phyloP scores from a whole-genome alignment of 2,797 vertebrate species.

The Buceros bicornis region DNA sequence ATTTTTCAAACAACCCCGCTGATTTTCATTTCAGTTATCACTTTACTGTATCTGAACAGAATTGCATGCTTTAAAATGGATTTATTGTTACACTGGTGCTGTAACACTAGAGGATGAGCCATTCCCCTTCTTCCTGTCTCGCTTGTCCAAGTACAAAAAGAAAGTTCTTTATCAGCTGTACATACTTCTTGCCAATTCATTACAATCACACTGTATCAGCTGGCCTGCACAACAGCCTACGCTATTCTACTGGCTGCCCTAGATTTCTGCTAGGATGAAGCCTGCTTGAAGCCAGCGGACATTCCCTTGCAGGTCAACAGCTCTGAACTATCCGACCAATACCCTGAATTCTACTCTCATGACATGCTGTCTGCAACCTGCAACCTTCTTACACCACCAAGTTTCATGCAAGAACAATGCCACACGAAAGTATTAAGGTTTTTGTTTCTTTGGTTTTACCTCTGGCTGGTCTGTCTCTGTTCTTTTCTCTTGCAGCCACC shows the following conservation, averaged over 20 bases:
- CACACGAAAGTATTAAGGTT: no score
- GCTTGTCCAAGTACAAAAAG: background rate
- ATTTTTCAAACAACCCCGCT: background rate
- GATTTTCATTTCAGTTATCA: background rate
- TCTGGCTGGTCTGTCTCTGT: constrained; percentile 92
- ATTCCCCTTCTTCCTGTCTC: background rate
- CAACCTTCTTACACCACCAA: background rate
- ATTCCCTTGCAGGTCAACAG: constrained; percentile 33
- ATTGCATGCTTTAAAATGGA: accelerated
- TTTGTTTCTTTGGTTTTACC: constrained; percentile 76
- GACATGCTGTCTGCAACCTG: background rate
- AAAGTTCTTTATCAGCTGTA: background rate
- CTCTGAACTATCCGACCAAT: background rate
- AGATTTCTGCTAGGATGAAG: background rate
- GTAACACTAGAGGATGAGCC: background rate
- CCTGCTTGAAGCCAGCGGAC: background rate
- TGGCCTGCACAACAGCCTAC: background rate
- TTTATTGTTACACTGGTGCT: background rate
- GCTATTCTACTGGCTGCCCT: background rate
- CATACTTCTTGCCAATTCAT: background rate
- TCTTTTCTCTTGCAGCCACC: constrained; percentile 91
- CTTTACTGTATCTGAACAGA: background rate
- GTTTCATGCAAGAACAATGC: background rate
- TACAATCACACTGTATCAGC: background rate
- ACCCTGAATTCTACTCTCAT: background rate